phyloP scores from a whole-genome alignment of 1,140 invertebrate genomes.

The Cotesia glomerata region DNA sequence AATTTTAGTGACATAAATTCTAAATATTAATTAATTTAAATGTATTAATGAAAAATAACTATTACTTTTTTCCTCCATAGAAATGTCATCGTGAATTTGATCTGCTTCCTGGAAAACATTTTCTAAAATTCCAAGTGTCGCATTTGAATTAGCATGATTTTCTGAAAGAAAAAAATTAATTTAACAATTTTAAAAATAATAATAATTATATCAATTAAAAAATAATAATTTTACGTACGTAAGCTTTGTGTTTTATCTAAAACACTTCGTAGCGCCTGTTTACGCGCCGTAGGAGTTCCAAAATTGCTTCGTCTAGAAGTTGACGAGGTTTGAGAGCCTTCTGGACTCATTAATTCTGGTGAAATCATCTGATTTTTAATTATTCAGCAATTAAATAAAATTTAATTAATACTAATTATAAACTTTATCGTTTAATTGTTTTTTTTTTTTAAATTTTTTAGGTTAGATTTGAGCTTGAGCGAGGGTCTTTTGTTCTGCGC shows the following conservation, averaged over 20 bases:
- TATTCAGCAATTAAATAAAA: no score
- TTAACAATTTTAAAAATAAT: no score
- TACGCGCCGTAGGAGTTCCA: constrained; percentile 38
- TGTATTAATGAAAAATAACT: background rate
- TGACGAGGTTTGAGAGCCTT: background rate
- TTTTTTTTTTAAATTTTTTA: no score
- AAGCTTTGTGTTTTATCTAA: constrained; percentile 31
- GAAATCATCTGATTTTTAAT: no score
- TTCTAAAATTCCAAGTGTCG: constrained; percentile 38
- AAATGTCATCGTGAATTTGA: constrained; percentile 40
- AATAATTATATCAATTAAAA: background rate
- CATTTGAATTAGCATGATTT: constrained; percentile 21
- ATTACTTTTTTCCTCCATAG: constrained; percentile 1
- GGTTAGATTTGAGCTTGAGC: no score
- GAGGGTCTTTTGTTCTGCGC: no score
- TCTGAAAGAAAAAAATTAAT: constrained; percentile 34
- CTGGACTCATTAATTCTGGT: no score
- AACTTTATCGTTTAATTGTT: no score
- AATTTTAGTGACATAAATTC: no score
- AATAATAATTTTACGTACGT: constrained; percentile 31
- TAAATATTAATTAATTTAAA: background rate
- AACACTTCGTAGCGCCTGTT: constrained; percentile 36
- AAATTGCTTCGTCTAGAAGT: constrained; percentile 23
- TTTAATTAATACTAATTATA: no score
- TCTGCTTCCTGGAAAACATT: constrained; percentile 40